Evolutionary conservation across 2,113 vertebrate species (phyloP), one percentile per base, ranked within the genome.

Genomic region (Cynoglossus semilaevis): DNA sequence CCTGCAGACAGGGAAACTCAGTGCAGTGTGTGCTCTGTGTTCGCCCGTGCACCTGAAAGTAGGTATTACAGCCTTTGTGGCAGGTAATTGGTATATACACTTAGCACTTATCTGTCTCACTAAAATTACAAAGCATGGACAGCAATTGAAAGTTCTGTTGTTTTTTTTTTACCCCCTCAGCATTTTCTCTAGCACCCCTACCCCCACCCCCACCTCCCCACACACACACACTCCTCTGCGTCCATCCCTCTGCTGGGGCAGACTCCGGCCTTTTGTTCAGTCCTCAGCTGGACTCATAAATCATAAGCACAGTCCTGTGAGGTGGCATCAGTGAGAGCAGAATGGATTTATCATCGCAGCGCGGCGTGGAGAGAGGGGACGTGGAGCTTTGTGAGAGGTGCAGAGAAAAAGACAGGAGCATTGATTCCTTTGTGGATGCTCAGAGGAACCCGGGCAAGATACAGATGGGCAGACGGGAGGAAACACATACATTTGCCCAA

Each of bases 331-430:
- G 80, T 84, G 74, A 79, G 72, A 71, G 58, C 42, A 1, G 43
- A 48, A 61, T 46, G 74, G 72, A 88, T 88, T 86, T 79, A 84
- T 87, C 82, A 81, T 73, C 63, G 18, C 48, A 0, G 46, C 44
- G 15, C 4, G 35, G 50, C 57, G 51, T 51, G 60, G 29, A 52
- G 70, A 49, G 12, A 55, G 49, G 29, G 54, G 40, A 52, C 72
- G 38, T 1, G 50, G 46, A 74, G 74, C 55, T 60, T 48, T 52
- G 34, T 44, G 36, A 67, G 40, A 52, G 62, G 47, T 51, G 69
- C 54, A 12, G 54, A 47, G 54, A 46, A n/a, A 15, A 54, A 47
- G 18, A 62, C 60, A 15, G 44, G 14, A 29, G 10, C 19, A 59
- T 72, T 1, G 41, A 80, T 78, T 79, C 14, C 53, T 63, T 64